These are phyloP conservation scores for Rhopalosiphum padi DNA, from an alignment of 1,140 invertebrate genomes.

Conservation along the genomic window DNA sequence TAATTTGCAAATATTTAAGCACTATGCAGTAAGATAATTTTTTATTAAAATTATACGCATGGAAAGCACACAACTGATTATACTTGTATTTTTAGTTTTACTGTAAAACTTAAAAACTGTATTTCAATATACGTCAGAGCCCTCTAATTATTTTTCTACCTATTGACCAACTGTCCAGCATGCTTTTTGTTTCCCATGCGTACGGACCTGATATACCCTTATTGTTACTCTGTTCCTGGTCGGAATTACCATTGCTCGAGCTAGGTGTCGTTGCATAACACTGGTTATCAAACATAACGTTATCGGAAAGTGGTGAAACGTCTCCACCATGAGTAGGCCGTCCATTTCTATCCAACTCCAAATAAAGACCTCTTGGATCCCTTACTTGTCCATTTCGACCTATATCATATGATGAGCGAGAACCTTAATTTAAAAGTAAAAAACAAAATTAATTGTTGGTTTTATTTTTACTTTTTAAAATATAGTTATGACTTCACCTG, in stretches of 20 bases:
- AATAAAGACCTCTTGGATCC: constrained; percentile 70
- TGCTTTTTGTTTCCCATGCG: constrained; percentile 43
- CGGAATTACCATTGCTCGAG: constrained; percentile 88
- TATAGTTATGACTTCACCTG: background rate
- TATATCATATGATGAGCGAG: constrained; percentile 72
- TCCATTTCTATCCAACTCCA: constrained; percentile 81
- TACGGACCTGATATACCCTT: constrained; percentile 52
- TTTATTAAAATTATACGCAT: background rate
- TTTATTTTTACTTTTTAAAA: background rate
- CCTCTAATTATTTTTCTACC: constrained; percentile 33
- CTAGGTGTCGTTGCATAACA: constrained; percentile 92
- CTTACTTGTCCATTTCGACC: constrained; percentile 62
- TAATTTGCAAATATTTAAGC: background rate
- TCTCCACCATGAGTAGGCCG: constrained; percentile 68
- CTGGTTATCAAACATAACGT: constrained; percentile 91
- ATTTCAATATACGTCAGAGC: background rate
- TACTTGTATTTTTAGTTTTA: background rate
- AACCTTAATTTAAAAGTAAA: constrained; percentile 58
- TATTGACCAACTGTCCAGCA: constrained; percentile 26
- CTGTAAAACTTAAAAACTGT: background rate
- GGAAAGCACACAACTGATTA: background rate
- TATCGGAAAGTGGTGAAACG: constrained; percentile 86
- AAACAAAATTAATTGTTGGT: background rate
- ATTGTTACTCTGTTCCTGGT: constrained; percentile 75
- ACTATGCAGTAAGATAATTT: background rate